A percentile compares a stretch with the other conserved stretches of the same genome.
Conservation (phyloP, 2,888 invertebrate genomes). For the Caenorhabditis sp. region DNA sequence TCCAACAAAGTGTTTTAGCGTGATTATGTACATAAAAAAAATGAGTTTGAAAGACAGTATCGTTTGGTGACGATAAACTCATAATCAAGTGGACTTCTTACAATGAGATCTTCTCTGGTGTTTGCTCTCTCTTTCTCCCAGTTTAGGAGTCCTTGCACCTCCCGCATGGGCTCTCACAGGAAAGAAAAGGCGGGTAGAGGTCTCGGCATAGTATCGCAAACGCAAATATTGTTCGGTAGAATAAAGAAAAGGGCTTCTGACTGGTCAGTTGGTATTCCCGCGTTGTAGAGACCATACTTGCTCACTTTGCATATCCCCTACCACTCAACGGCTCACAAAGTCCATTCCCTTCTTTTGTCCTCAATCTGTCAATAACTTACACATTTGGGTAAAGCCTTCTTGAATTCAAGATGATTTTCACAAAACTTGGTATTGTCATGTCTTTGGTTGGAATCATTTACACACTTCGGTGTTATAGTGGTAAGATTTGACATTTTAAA, state of each 20-base stretch:
- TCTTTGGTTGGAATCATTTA: constrained; percentile 25
- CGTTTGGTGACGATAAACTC: constrained; percentile 58
- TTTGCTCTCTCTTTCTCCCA: constrained; percentile 26
- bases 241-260: constrained; percentile 20
- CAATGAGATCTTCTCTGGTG: constrained; percentile 31
- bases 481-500: constrained; percentile 48
- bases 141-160: constrained; percentile 24
- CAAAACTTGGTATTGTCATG: constrained; percentile 3
- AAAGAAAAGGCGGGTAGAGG: constrained; percentile 16
- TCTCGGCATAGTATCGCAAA: constrained; percentile 44
- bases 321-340: constrained; percentile 19
- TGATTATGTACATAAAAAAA: background rate
- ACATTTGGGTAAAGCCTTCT: constrained; percentile 30
- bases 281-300: constrained; percentile 37
- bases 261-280: constrained; percentile 21
- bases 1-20: no score
- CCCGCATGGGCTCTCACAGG: constrained; percentile 32
- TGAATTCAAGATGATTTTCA: constrained; percentile 20
- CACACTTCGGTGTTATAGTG: constrained; percentile 56
- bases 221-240: constrained; percentile 55
- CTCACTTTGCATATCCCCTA: constrained; percentile 52
- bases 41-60: no score
- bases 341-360: constrained; percentile 36
- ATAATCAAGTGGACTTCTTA: constrained; percentile 63
- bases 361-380: constrained; percentile 20